phyloP scores from a whole-genome alignment of 1,140 invertebrate genomes.

The Oncopeltus fasciatus region DNA sequence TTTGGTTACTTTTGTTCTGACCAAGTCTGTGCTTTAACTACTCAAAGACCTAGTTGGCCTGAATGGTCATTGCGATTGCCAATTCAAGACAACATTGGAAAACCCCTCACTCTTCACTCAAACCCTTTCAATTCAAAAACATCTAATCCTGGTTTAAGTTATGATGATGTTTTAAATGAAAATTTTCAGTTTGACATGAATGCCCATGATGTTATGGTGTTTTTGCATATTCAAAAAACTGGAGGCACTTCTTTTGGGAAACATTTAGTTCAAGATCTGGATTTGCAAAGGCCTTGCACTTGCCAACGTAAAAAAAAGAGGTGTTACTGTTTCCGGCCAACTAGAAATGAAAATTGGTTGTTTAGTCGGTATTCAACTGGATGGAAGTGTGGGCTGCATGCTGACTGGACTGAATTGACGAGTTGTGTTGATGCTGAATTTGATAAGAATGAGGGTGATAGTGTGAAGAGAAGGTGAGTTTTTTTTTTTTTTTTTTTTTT shows the following conservation, averaged over 20 bases:
- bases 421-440: constrained; percentile 75
- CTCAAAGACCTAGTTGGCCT: constrained; percentile 29
- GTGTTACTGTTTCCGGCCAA: constrained; percentile 83
- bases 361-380: constrained; percentile 97
- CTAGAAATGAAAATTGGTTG: constrained; percentile 85
- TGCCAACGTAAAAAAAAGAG: constrained; percentile 73
- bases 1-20: constrained; percentile 79
- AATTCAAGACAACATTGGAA: constrained; percentile 38
- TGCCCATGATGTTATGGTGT: constrained; percentile 91
- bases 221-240: constrained; percentile 95
- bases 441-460: constrained; percentile 69
- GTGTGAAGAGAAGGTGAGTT: constrained; percentile 46
- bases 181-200: constrained; percentile 78
- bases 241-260: constrained; percentile 84
- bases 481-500: background rate
- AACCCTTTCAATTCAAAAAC: constrained; percentile 31
- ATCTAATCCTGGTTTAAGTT: constrained; percentile 37
- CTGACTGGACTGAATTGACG: constrained; percentile 94
- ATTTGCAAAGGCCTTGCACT: constrained; percentile 71
- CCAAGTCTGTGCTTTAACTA: constrained; percentile 61
- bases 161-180: constrained; percentile 71
- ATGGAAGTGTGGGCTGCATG: constrained; percentile 96
- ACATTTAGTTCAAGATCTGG: constrained; percentile 85
- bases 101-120: constrained; percentile 35
- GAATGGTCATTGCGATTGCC: constrained; percentile 28